Evolutionary conservation across 2,113 vertebrate genomes (phyloP).

Genomic region (Phycodurus eques): DNA sequence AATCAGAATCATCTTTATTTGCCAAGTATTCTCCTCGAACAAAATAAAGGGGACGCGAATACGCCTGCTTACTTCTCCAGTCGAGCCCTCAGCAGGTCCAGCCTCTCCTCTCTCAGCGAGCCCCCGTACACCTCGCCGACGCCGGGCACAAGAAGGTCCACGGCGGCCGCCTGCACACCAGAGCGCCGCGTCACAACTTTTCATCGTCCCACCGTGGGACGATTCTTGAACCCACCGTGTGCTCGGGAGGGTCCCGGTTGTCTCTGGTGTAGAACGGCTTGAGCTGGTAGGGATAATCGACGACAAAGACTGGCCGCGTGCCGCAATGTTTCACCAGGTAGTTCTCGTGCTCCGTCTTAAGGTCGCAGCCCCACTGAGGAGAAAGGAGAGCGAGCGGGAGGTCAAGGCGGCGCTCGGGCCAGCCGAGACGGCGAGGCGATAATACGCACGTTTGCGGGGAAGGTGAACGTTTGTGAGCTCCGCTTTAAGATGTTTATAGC

Average conservation of each 20-base stretch:
- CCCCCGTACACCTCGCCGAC: conserved; percentile 93
- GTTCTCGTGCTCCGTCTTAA: conserved; percentile 92
- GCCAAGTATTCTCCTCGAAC: background rate
- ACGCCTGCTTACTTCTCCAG: conserved; percentile 77
- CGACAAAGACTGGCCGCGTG: conserved; percentile 85
- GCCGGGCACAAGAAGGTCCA: conserved; percentile 92
- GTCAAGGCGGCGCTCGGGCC: background rate
- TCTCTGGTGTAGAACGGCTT: conserved; percentile 97
- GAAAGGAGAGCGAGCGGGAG: conserved; percentile 27
- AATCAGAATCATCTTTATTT: too few relatives aligned
- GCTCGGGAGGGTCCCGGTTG: conserved; percentile 80
- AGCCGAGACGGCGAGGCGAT: background rate
- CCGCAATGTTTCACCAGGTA: conserved; percentile 90
- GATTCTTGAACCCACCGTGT: conserved; percentile 78
- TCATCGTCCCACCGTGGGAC: background rate
- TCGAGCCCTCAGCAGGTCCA: conserved; percentile 76
- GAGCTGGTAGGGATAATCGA: conserved; percentile 86
- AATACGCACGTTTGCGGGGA: conserved; percentile 79
- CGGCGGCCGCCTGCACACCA: conserved; percentile 83
- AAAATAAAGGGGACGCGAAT: background rate
- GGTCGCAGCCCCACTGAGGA: conserved; percentile 90
- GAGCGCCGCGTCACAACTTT: background rate
- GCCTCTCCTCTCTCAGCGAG: conserved; percentile 89
- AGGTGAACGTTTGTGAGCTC: conserved; percentile 78
- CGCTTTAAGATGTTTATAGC: conserved; percentile 84